phyloP scores from a whole-genome alignment of 1,140 invertebrate genomes.

The Camponotus vicinus region DNA sequence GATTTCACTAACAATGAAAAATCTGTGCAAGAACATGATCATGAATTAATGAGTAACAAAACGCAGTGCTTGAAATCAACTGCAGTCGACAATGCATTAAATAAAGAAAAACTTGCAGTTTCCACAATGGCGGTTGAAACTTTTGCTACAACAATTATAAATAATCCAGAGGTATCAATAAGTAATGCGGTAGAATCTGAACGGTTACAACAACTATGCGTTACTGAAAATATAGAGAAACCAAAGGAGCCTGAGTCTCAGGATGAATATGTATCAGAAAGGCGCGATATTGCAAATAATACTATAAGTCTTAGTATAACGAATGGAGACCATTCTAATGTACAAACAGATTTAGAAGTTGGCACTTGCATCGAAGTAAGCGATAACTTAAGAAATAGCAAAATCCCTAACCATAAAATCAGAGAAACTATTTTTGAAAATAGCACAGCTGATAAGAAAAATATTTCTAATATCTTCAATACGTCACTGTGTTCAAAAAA shows the following conservation, averaged over 20 bases:
- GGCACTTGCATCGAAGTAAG: constrained; percentile 49
- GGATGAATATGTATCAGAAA: constrained; percentile 54
- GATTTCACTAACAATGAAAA: constrained; percentile 23
- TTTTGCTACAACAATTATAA: not conserved
- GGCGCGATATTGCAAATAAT: constrained; percentile 19
- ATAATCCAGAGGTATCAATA: not conserved
- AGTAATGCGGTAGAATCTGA: constrained; percentile 8
- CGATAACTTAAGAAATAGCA: constrained; percentile 28
- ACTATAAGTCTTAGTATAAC: constrained; percentile 45
- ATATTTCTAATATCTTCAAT: constrained; percentile 63
- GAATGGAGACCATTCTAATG: constrained; percentile 44
- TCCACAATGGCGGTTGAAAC: constrained; percentile 19
- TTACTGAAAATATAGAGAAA: constrained; percentile 34
- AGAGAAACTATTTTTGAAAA: constrained; percentile 73
- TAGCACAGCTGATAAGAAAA: constrained; percentile 63
- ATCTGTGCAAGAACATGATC: not conserved
- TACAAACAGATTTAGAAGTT: constrained; percentile 64
- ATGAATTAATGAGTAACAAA: not conserved
- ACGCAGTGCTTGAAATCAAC: constrained; percentile 10
- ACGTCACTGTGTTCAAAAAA: constrained; percentile 53
- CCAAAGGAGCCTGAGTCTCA: constrained; percentile 29
- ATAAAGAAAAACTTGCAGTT: constrained; percentile 25
- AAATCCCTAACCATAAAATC: constrained; percentile 55
- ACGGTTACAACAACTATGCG: not conserved
- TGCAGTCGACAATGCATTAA: not conserved